Evolutionary conservation across 2,113 vertebrate genomes (phyloP).

Genomic region (Tympanuchus pallidicinctus): DNA sequence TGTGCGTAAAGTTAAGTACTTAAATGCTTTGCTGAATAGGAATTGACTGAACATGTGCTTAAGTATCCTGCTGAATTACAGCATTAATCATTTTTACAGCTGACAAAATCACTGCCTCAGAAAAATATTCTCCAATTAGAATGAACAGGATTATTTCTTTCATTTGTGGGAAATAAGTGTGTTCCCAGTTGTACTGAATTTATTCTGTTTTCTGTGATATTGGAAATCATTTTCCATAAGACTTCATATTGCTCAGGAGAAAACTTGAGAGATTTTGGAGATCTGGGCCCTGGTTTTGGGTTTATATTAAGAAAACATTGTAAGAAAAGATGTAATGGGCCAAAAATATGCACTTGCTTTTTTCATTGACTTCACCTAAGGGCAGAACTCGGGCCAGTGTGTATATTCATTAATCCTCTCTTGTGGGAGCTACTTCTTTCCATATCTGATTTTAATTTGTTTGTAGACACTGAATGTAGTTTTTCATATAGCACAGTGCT

Average conservation of each 20-base stretch:
- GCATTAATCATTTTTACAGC: constrained; percentile 75
- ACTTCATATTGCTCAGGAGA: constrained; percentile 70
- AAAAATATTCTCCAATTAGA: constrained; percentile 76
- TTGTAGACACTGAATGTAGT: constrained; percentile 3
- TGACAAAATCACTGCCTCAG: constrained; percentile 72
- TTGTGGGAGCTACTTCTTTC: constrained; percentile 46
- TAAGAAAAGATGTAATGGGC: constrained; percentile 19
- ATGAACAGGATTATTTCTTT: constrained; percentile 67
- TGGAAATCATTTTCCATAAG: constrained; percentile 67
- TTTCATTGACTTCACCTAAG: constrained; percentile 57
- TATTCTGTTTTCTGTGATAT: constrained; percentile 63
- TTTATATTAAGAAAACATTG: constrained; percentile 56
- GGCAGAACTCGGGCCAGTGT: not conserved
- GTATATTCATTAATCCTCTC: constrained; percentile 42
- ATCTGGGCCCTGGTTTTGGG: constrained; percentile 60
- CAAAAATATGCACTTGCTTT: constrained; percentile 41
- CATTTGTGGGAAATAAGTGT: constrained; percentile 63
- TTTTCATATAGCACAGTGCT: not conserved
- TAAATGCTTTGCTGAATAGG: constrained; percentile 70
- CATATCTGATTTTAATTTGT: constrained; percentile 59
- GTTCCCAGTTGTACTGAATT: constrained; percentile 50
- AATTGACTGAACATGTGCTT: constrained; percentile 75
- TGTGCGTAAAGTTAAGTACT: constrained; percentile 68
- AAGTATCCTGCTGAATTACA: constrained; percentile 66
- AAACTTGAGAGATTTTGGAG: constrained; percentile 58